Evolutionary conservation across 2,888 invertebrate genomes (phyloP).

Genomic region (Trileptium ribeirensis): DNA sequence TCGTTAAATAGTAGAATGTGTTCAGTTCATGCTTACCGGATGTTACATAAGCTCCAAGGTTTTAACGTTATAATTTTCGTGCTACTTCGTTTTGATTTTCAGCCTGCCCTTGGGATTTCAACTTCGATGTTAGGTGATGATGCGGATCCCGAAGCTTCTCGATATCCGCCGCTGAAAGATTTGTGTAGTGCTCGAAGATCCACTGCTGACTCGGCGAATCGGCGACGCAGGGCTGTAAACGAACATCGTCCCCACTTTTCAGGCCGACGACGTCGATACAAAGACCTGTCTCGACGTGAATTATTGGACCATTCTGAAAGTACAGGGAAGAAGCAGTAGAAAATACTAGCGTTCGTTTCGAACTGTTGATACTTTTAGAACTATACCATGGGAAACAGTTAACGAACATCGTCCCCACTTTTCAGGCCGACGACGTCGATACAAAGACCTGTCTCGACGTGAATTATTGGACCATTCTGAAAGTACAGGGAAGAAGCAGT

Average conservation of each 20-base stretch:
- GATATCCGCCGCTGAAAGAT: too few species aligned
- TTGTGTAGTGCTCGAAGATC: constrained; percentile 50
- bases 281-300: constrained; percentile 48
- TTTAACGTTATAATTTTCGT: too few species aligned
- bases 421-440: constrained; percentile 50
- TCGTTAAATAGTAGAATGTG: too few species aligned
- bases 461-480: constrained; percentile 45
- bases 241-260: constrained; percentile 48
- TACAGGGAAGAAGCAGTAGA: neutral
- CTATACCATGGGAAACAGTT: too few species aligned
- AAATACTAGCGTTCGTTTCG: too few species aligned
- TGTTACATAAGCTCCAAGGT: too few species aligned
- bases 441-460: constrained; percentile 51
- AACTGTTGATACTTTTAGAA: too few species aligned
- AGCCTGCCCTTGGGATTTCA: too few species aligned
- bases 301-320: constrained; percentile 43
- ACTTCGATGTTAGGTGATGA: too few species aligned
- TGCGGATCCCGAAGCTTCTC: too few species aligned
- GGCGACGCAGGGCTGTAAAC: constrained; percentile 45
- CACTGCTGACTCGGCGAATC: constrained; percentile 49
- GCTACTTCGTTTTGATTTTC: too few species aligned
- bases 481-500: neutral
- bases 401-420: constrained; percentile 47
- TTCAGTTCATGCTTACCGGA: too few species aligned
- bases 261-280: constrained; percentile 52